Evolutionary conservation across 2,888 invertebrate genomes (phyloP), one percentile per base, ranked within the genome.

Genomic region (Aelia acuminata): DNA sequence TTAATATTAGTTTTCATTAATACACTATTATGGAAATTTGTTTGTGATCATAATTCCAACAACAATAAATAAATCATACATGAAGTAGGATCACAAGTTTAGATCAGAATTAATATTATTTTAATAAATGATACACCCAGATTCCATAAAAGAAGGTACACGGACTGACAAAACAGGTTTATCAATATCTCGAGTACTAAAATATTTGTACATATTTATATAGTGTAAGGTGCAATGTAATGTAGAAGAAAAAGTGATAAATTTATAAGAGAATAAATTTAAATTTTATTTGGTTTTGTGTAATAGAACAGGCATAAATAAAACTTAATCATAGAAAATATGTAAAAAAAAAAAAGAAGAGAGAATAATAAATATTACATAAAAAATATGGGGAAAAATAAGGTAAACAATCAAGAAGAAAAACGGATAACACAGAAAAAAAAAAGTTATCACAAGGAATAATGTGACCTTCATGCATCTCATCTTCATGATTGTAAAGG

Each of bases 351-450:
- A 70, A 13, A 35, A 18, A 70, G 1, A 22, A 31, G 31, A 10
- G 11, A 11, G 26, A 26, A 57, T 26, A 35, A 3, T 75, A 75
- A 35, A 75, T 35, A 35, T 8, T 35, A 39, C 31, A 31, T 20
- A 18, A 35, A 15, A 75, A 75, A 75, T 8, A 75, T 31, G 13
- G n/a, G 35, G 8, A 39, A 18, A 84, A 84, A 10, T 2, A n/a
- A 13, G 10, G n/a, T n/a, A n/a, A 18, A 70, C 1, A 70, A 70
- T 70, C 31, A 63, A 31, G 13, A 31, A 63, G n/a, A n/a, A 31
- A 63, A 63, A 39, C 4, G n/a, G n/a, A 49, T 48, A n/a, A 20
- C 88, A 89, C 80, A 89, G 89, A 90, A 87, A 87, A 88, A 88
- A 63, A 87, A 85, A 85, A 86, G 87, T 87, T 88, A 57, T 63